These are phyloP conservation scores for Yasuhikotakia modesta DNA, from an alignment of 2,797 vertebrate species.

Conservation along the genomic window DNA sequence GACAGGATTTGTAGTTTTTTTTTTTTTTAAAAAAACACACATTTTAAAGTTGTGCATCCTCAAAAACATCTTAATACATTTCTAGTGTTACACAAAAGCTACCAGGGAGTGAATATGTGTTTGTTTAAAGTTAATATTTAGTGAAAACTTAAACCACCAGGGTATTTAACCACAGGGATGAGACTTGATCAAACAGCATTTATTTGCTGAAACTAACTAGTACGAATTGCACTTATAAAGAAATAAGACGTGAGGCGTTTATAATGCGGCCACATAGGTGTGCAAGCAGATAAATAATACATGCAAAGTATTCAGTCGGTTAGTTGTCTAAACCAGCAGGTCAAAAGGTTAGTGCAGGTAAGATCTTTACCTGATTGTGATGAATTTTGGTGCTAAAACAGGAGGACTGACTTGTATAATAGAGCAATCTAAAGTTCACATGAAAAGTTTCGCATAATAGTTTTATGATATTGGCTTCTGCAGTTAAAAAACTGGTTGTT, in stretches of 20 bases:
- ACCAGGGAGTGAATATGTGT: constrained; percentile 2
- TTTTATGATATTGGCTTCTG: constrained; percentile 13
- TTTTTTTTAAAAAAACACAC: no score
- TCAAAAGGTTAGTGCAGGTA: constrained; percentile 14
- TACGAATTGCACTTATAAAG: constrained; percentile 4
- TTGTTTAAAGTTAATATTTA: constrained; percentile 49
- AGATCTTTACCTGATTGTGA: constrained; percentile 38
- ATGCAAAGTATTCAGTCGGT: constrained; percentile 6
- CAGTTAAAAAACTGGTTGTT: constrained; percentile 20
- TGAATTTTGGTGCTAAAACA: no score
- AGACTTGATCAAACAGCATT: constrained; percentile 7
- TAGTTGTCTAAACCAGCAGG: constrained; percentile 3
- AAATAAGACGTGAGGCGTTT: no score
- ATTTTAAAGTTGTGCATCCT: no score
- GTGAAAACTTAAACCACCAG: constrained; percentile 16
- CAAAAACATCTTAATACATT: no score
- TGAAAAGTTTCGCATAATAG: constrained; percentile 7
- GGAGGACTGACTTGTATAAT: not conserved
- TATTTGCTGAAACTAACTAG: not conserved
- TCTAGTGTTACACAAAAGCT: not conserved
- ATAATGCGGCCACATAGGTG: not conserved
- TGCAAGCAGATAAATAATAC: constrained; percentile 8
- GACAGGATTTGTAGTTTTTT: no score
- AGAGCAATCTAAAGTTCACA: constrained; percentile 33
- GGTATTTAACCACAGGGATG: not conserved